These are phyloP conservation scores for Lamellibrachia columna DNA, from an alignment of 2,888 invertebrate genomes.

Conservation along the genomic window DNA sequence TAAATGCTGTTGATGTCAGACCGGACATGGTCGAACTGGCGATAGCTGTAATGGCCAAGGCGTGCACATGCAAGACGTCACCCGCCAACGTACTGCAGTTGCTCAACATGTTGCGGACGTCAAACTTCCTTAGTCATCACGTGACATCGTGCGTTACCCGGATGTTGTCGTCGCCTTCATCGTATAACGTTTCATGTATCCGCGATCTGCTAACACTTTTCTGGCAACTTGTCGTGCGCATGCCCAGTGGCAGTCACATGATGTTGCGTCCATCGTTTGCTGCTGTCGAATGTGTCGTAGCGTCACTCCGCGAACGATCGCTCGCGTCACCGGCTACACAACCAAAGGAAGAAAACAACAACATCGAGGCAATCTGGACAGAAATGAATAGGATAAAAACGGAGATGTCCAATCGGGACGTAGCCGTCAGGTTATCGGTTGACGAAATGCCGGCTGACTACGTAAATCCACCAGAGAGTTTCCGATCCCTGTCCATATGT, in stretches of 20 bases:
- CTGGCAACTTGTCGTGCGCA: not conserved
- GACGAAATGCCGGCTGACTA: not conserved
- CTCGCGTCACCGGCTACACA: too few species aligned
- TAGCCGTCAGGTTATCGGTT: too few species aligned
- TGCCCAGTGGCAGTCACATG: not conserved
- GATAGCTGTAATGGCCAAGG: conserved; percentile 37
- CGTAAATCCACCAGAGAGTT: conserved; percentile 66
- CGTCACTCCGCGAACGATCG: too few species aligned
- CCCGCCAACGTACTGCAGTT: conserved; percentile 35
- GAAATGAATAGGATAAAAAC: too few species aligned
- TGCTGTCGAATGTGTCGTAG: too few species aligned
- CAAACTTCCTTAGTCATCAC: conserved; percentile 31
- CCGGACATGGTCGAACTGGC: not conserved
- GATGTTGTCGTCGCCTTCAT: not conserved
- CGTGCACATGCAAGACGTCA: conserved; percentile 35
- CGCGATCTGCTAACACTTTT: not conserved
- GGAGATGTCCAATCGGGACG: too few species aligned
- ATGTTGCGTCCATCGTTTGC: too few species aligned
- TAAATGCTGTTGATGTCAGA: not conserved
- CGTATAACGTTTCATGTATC: not conserved
- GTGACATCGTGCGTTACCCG: conserved; percentile 27
- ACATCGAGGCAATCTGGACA: not conserved
- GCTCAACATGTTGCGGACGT: conserved; percentile 32
- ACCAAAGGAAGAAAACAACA: too few species aligned
- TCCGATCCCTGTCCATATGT: conserved; percentile 59